Conservation (phyloP, 2,888 invertebrate species). For the Drosophila kuntzei region DNA sequence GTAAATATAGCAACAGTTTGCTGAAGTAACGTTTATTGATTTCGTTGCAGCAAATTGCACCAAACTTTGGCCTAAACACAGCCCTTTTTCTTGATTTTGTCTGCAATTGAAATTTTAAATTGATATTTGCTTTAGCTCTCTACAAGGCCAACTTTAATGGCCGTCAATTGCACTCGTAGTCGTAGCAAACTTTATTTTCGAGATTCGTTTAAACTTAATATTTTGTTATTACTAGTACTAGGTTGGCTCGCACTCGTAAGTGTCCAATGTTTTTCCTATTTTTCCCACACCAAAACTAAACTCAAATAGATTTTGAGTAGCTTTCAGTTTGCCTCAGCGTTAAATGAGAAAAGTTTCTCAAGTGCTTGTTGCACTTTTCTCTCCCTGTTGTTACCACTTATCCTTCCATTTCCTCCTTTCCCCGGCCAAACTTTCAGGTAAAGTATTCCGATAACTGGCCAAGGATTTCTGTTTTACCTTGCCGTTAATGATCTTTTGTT, state of each 20-base stretch:
- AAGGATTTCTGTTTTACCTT: slow-evolving; percentile 25
- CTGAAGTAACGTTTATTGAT: slow-evolving; percentile 50
- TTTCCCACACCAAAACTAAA: slow-evolving; percentile 24
- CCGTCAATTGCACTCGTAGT: slow-evolving; percentile 56
- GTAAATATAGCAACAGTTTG: slow-evolving; percentile 64
- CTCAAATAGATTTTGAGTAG: slow-evolving; percentile 80
- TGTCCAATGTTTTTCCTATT: slow-evolving; percentile 61
- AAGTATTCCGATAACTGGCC: slow-evolving; percentile 50
- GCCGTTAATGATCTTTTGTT: slow-evolving; percentile 69
- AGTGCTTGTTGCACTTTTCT: slow-evolving; percentile 78
- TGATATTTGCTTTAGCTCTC: slow-evolving; percentile 60
- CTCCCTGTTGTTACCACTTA: slow-evolving; percentile 37
- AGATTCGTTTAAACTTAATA: slow-evolving; percentile 73
- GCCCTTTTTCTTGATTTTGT: slow-evolving; percentile 39
- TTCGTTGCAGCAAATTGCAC: slow-evolving; percentile 50
- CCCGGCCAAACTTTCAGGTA: slow-evolving; percentile 40
- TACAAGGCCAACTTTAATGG: slow-evolving; percentile 64
- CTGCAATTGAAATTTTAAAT: slow-evolving; percentile 78
- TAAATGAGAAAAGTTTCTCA: slow-evolving; percentile 78
- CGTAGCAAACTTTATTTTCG: slow-evolving; percentile 4
- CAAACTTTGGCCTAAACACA: slow-evolving; percentile 49
- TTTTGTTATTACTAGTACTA: slow-evolving; percentile 65
- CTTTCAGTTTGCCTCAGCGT: slow-evolving; percentile 75
- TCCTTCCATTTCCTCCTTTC: background rate
- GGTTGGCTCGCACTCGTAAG: slow-evolving; percentile 39